Evolutionary conservation across 2,113 vertebrate genomes (phyloP), one percentile per base, ranked within the genome.

Genomic region (Anas platyrhynchos): DNA sequence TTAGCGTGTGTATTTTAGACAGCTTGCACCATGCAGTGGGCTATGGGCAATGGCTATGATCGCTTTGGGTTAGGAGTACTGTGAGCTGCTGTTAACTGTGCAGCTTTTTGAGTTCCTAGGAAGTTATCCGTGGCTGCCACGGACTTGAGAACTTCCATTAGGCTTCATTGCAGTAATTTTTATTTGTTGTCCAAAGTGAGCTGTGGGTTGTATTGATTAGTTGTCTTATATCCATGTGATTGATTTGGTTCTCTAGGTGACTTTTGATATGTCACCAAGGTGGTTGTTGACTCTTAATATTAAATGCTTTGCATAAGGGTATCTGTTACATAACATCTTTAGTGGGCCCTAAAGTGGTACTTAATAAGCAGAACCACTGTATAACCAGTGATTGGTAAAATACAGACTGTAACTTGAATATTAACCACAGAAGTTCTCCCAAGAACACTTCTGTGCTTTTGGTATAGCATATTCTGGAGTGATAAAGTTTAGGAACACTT

Each of bases 81-180:
- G 10, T 71, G 73, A 93, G 66, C 52, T 88, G 25, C 59, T 71
- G 9, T 23, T 88, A 55, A 48, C 34, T 85, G 14, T 76, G 7
- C 44, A 56, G 44, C 41, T 44, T 81, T 44, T 36, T 43, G 20
- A 83, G n/a, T 80, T 93, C 82, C 73, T 85, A 61, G 52, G 32
- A 83, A 86, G 82, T 88, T 93, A 63, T 36, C 46, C 5, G 4
- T 52, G 69, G 43, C 79, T 93, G 73, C 93, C 59, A 73, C 54
- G 87, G 87, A 43, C 52, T 25, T 74, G 41, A 81, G 65, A 83
- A 50, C 27, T 91, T 85, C 7, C 11, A 38, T 62, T 67, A 18
- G 1, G 4, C 12, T 89, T 95, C 55, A 9, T 32, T 91, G 32
- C 59, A 83, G 75, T 74, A 61, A 69, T 84, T 84, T 81, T 36